Conservation (phyloP, 1,140 invertebrate species). For the Drosophila azteca region DNA sequence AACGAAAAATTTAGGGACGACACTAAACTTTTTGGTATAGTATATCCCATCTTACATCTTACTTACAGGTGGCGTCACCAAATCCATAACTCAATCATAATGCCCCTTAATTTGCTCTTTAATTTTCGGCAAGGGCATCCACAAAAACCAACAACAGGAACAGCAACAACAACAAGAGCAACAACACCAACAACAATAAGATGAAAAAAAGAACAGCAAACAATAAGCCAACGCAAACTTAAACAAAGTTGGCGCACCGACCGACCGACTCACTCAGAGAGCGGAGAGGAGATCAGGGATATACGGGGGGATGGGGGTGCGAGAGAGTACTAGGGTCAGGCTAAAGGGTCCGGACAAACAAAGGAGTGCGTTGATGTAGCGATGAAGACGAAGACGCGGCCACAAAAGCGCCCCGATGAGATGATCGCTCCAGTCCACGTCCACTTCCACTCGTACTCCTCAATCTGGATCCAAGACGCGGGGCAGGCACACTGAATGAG, state of each 20-base stretch:
- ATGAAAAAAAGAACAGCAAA: conserved; percentile 46
- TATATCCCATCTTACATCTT: too few relatives aligned
- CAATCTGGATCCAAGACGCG: conserved; percentile 7
- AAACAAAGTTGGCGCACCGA: conserved; percentile 74
- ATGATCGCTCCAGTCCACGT: conserved; percentile 67
- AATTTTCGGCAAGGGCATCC: conserved; percentile 54
- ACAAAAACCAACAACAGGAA: conserved; percentile 60
- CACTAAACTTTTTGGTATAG: too few relatives aligned
- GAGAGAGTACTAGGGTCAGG: conserved; percentile 23
- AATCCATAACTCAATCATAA: conserved; percentile 14
- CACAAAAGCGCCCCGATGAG: conserved; percentile 77
- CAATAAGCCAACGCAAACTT: conserved; percentile 68
- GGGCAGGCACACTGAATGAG: conserved; percentile 36
- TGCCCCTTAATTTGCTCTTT: conserved; percentile 20
- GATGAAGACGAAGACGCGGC: conserved; percentile 45
- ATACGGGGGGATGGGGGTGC: conserved; percentile 4
- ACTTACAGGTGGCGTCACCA: neutral
- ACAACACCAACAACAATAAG: conserved; percentile 21
- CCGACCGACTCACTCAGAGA: conserved; percentile 32
- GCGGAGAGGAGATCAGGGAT: neutral
- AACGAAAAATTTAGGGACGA: too few relatives aligned
- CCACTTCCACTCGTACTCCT: conserved; percentile 38
- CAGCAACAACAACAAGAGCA: conserved; percentile 40
- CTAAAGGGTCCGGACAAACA: conserved; percentile 34
- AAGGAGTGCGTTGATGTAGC: conserved; percentile 53